Percentiles rank a stretch among this genome's conserved stretches.
Evolutionary conservation across 1,140 invertebrate genomes (phyloP).

Genomic region (Calliphora vicina): DNA sequence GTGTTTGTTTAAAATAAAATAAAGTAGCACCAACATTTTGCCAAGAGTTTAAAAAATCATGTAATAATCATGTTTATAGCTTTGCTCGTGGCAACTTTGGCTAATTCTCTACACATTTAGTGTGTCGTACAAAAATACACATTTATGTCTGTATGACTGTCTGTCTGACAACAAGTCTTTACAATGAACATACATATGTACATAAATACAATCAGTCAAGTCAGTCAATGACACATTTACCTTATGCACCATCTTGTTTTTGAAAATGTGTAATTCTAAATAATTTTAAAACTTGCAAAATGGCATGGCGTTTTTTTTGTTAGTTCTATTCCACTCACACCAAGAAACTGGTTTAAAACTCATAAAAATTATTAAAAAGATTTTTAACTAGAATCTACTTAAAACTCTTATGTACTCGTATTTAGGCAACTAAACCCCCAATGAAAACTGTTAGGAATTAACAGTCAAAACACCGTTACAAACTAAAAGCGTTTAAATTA

Average conservation of each 20-base stretch:
- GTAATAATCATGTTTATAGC: background rate
- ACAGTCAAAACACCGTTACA: background rate
- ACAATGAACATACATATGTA: too few relatives aligned
- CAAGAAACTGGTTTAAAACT: background rate
- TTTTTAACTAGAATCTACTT: too few relatives aligned
- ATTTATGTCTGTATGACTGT: too few relatives aligned
- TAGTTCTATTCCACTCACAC: too few relatives aligned
- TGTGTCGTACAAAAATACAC: background rate
- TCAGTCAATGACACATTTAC: slow-evolving; percentile 1
- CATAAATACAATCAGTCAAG: background rate
- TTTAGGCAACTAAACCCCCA: too few relatives aligned
- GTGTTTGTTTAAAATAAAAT: too few relatives aligned
- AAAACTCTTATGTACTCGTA: background rate
- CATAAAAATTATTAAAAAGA: background rate
- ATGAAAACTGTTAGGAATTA: too few relatives aligned
- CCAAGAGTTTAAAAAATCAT: background rate
- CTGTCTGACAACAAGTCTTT: too few relatives aligned
- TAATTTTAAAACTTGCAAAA: too few relatives aligned
- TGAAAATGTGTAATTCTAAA: background rate
- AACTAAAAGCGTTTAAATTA: background rate
- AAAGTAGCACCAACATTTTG: too few relatives aligned
- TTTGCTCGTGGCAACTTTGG: background rate
- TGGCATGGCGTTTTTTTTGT: too few relatives aligned
- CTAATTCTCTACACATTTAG: background rate
- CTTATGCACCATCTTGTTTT: background rate